Evolutionary conservation across 2,797 vertebrate species (phyloP).

Genomic region (Rhincodon typus): DNA sequence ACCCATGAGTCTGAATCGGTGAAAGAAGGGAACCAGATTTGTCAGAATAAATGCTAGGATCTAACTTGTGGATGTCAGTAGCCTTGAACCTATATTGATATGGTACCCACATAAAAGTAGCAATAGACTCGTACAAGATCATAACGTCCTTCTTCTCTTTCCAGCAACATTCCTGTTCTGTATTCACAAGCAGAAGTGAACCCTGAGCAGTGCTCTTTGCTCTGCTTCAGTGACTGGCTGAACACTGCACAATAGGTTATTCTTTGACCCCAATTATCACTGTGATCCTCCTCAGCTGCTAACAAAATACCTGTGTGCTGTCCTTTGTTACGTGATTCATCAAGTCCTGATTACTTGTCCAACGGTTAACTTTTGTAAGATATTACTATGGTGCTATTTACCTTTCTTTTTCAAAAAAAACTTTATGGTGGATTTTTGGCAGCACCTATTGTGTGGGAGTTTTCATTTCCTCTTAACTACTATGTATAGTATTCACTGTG

Average conservation of each 20-base stretch:
- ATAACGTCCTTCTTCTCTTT: neutral
- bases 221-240: neutral
- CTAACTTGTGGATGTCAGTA: neutral
- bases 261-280: constrained; percentile 26
- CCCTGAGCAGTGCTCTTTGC: constrained; percentile 15
- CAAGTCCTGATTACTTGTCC: neutral
- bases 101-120: neutral
- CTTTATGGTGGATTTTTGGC: constrained; percentile 1
- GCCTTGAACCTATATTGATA: neutral
- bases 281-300: neutral
- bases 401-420: neutral
- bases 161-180: constrained; percentile 26
- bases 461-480: neutral
- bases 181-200: constrained; percentile 10
- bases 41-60: constrained; percentile 17
- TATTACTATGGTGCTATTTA: neutral
- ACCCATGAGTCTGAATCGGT: neutral
- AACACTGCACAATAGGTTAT: constrained; percentile 26
- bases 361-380: neutral
- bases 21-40: neutral
- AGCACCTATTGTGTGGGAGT: neutral
- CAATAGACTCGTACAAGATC: neutral
- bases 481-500: neutral
- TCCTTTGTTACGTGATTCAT: neutral
- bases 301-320: neutral